These are phyloP conservation scores for Panagrolaimus sp. DNA, from an alignment of 1,140 invertebrate species.

Conservation along the genomic window DNA sequence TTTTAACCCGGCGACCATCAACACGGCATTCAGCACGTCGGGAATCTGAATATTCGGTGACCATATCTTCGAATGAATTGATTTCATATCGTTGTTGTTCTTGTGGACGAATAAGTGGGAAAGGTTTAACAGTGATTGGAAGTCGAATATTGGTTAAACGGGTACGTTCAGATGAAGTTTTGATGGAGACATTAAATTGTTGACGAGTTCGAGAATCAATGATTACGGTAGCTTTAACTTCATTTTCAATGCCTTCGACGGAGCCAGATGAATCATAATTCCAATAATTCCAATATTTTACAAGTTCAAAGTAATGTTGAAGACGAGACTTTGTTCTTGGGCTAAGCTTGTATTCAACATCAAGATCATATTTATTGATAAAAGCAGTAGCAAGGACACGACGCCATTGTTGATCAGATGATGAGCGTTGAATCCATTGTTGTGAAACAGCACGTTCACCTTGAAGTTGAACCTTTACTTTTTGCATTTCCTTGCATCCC, in stretches of 20 bases:
- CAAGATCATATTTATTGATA: slow-evolving; percentile 35
- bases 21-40: slow-evolving; percentile 32
- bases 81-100: not conserved
- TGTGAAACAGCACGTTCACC: slow-evolving; percentile 18
- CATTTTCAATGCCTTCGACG: not conserved
- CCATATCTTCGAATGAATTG: not conserved
- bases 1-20: slow-evolving; percentile 22
- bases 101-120: slow-evolving; percentile 19
- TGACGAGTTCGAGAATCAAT: slow-evolving; percentile 33
- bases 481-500: not conserved
- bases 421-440: not conserved
- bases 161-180: slow-evolving; percentile 22
- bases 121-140: slow-evolving; percentile 29
- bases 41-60: not conserved
- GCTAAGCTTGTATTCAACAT: slow-evolving; percentile 17
- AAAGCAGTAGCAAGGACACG: slow-evolving; percentile 19
- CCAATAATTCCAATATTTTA: slow-evolving; percentile 37
- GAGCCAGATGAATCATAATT: slow-evolving; percentile 22
- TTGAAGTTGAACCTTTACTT: slow-evolving; percentile 17
- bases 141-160: slow-evolving; percentile 23
- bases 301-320: slow-evolving; percentile 21
- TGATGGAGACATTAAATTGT: slow-evolving; percentile 26
- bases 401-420: not conserved
- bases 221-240: slow-evolving; percentile 18
- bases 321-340: not conserved